Evolutionary conservation across 2,888 invertebrate species (phyloP), one percentile per base, ranked within the genome.

Genomic region (Lymantria monacha): DNA sequence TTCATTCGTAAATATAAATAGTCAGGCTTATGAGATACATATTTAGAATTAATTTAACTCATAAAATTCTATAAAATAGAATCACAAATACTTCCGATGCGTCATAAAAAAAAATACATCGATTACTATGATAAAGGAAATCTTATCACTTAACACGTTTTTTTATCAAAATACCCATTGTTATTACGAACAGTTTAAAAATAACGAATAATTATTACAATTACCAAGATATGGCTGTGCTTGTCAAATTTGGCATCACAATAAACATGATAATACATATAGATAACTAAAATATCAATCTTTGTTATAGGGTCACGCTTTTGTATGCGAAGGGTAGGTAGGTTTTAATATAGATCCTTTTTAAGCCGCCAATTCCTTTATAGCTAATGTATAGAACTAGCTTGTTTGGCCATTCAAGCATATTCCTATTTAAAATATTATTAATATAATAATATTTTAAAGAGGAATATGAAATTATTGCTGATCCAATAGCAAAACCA

Each of bases 141-240:
- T 38, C 38, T 38, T 12, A 38, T 38, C 38, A n/a, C 9, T 38
- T 38, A 38, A 11, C 31, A 12, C 33, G 33, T 1, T 33, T 9
- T n/a, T 38, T 38, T 38, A 38, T 38, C 12, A 38, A n/a, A 1
- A 38, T 38, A 7, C 12, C n/a, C 38, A 38, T 38, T 12, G 38
- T 42, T 38, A 38, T 38, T 38, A 38, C n/a, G 11, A n/a, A 33
- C 33, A 33, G 10, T 33, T 33, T 33, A 10, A 33, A 33, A n/a
- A 38, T 41, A 11, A 30, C 30, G 45, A 33, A 49, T n/a, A 43
- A 49, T 44, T 40, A 49, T 41, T 44, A 11, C 45, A 30, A n/a
- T 30, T 33, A 37, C 14, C 33, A 36, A 33, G 33, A 33, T 33
- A 33, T 10, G 22, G 22, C 22, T 5, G 9, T 33, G 33, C 10